Evolutionary conservation across 2,888 invertebrate genomes (phyloP), one percentile per base, ranked within the genome.

Genomic region (Ormyrus pomaceus): DNA sequence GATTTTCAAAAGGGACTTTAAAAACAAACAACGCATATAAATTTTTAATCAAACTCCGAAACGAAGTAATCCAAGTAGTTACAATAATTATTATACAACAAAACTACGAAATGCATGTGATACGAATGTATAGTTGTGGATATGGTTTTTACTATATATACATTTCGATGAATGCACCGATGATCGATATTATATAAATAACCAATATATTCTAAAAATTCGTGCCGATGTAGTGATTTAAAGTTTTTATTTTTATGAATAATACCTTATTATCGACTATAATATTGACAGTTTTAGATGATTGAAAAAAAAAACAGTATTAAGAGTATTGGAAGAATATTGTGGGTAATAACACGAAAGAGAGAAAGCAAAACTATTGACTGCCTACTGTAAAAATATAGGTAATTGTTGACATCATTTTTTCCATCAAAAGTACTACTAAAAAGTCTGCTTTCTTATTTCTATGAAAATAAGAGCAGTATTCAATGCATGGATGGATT

Each of bases 161-260:
- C 62, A 72, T 77, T 80, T 72, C 80, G 71, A 76, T 68, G 72
- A 73, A 62, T 73, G 74, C 70, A 65, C 65, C 13, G 34, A 58
- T 13, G 45, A 58, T 19, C 73, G 72, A 66, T 59, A 50, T 48
- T 77, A 55, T 58, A 69, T 72, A 68, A 74, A 78, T 78, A 81
- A 78, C 56, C 71, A 75, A 82, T 73, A 82, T 82, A 82, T 82
- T 82, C 82, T 82, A 82, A 82, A 82, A 82, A 68, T 82, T 77
- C 73, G 82, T 82, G 82, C 82, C 82, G 76, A 79, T 61, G 76
- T 82, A 82, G 82, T 79, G 59, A 64, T 77, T 82, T 77, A 69
- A 70, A 82, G 13, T 78, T 81, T 68, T 81, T 81, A 76, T 76
- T 81, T 76, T 78, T 81, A 71, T 81, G 78, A 48, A 81, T 62